phyloP scores from a whole-genome alignment of 2,888 invertebrate genomes.

The Drosophila birchii region DNA sequence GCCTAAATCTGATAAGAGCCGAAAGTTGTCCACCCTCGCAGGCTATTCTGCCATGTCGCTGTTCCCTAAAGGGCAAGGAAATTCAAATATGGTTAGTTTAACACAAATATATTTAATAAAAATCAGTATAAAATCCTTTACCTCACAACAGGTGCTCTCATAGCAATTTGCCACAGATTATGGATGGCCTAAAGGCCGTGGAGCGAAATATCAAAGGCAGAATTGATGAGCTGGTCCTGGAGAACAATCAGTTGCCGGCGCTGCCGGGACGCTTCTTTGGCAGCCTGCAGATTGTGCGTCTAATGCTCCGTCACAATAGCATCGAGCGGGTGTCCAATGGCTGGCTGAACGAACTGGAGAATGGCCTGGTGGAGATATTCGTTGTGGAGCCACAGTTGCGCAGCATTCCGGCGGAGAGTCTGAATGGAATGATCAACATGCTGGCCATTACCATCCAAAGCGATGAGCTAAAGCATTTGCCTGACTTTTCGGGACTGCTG shows the following conservation, averaged over 20 bases:
- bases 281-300: constrained; percentile 89
- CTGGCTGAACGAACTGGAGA: constrained; percentile 92
- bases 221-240: constrained; percentile 94
- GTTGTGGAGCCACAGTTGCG: constrained; percentile 93
- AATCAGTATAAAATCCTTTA: background rate
- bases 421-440: constrained; percentile 90
- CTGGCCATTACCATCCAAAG: constrained; percentile 94
- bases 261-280: constrained; percentile 93
- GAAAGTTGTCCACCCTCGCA: constrained; percentile 90
- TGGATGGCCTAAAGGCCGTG: constrained; percentile 90
- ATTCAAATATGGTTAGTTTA: constrained; percentile 92
- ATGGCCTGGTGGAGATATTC: constrained; percentile 91
- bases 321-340: constrained; percentile 92
- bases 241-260: constrained; percentile 94
- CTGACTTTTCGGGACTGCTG: constrained; percentile 89
- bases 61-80: constrained; percentile 91
- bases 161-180: constrained; percentile 92
- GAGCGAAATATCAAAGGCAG: constrained; percentile 88
- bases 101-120: background rate
- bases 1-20: constrained; percentile 41
- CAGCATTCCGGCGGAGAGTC: constrained; percentile 91
- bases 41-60: constrained; percentile 92
- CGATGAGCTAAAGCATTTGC: constrained; percentile 90
- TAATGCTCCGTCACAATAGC: constrained; percentile 94
- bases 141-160: constrained; percentile 93